phyloP scores from a whole-genome alignment of 2,888 invertebrate species.

The Adelphocoris suturalis region DNA sequence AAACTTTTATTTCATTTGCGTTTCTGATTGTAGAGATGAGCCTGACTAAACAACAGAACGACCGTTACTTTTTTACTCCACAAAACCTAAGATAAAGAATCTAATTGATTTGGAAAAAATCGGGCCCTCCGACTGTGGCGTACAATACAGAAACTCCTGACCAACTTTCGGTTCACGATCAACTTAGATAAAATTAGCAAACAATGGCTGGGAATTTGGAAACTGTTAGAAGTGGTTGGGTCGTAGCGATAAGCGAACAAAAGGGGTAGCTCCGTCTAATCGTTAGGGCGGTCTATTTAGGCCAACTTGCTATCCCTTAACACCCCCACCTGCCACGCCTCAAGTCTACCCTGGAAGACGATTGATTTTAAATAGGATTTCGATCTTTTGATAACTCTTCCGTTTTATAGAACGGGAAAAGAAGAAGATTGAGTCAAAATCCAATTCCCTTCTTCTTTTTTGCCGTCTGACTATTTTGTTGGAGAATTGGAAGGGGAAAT shows the following conservation, averaged over 20 bases:
- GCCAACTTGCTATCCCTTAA: slow-evolving; percentile 11
- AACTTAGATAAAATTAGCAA: slow-evolving; percentile 11
- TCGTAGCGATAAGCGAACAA: slow-evolving; percentile 1
- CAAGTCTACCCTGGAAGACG: background rate
- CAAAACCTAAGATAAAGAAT: too few species aligned
- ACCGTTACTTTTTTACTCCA: too few species aligned
- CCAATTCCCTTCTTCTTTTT: background rate
- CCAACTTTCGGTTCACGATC: background rate
- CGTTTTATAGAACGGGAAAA: background rate
- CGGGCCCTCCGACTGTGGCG: background rate
- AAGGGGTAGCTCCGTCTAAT: slow-evolving; percentile 17
- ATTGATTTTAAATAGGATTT: slow-evolving; percentile 32
- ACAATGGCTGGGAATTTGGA: slow-evolving; percentile 25
- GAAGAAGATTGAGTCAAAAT: background rate
- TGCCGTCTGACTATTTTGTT: too few species aligned
- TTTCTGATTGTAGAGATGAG: too few species aligned
- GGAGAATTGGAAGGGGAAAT: too few species aligned
- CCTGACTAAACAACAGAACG: too few species aligned
- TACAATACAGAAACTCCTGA: background rate
- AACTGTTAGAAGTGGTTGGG: background rate
- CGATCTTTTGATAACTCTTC: background rate
- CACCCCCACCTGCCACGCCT: background rate
- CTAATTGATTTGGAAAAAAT: background rate
- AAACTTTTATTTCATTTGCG: too few species aligned
- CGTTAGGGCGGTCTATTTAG: slow-evolving; percentile 26